These are phyloP conservation scores for Cheilosia variabilis DNA, from an alignment of 2,888 invertebrate genomes.

Conservation along the genomic window DNA sequence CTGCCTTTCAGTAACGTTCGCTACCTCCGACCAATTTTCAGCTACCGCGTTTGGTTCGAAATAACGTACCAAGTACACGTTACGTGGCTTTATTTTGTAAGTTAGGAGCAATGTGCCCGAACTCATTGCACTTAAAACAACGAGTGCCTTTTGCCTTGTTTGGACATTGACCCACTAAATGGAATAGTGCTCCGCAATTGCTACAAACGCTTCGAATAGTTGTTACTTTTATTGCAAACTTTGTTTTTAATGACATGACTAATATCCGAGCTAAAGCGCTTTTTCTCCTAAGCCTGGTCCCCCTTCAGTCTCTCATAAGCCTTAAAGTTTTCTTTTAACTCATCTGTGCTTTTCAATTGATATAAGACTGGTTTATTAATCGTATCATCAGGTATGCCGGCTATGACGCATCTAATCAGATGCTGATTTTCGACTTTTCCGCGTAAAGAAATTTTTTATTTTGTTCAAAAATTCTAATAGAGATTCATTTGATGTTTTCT, in stretches of 20 bases:
- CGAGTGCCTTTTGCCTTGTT: constrained; percentile 16
- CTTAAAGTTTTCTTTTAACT: constrained; percentile 11
- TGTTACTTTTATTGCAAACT: background rate
- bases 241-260: background rate
- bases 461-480: constrained; percentile 5
- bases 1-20: background rate
- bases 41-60: background rate
- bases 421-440: constrained; percentile 7
- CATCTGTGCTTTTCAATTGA: background rate
- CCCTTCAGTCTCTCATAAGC: constrained; percentile 9
- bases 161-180: background rate
- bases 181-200: constrained; percentile 3
- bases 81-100: background rate
- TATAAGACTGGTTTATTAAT: constrained; percentile 5
- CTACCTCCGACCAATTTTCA: background rate
- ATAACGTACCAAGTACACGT: background rate
- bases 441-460: constrained; percentile 21
- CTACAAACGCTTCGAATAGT: background rate
- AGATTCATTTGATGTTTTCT: constrained; percentile 1
- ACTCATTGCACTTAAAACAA: constrained; percentile 42
- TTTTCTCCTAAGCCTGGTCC: constrained; percentile 17
- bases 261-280: background rate
- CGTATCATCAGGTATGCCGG: constrained; percentile 13
- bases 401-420: constrained; percentile 7
- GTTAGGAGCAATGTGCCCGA: constrained; percentile 34